These are phyloP conservation scores for Poeciliopsis turrubarensis DNA, from an alignment of 2,113 vertebrate species.

Conservation along the genomic window DNA sequence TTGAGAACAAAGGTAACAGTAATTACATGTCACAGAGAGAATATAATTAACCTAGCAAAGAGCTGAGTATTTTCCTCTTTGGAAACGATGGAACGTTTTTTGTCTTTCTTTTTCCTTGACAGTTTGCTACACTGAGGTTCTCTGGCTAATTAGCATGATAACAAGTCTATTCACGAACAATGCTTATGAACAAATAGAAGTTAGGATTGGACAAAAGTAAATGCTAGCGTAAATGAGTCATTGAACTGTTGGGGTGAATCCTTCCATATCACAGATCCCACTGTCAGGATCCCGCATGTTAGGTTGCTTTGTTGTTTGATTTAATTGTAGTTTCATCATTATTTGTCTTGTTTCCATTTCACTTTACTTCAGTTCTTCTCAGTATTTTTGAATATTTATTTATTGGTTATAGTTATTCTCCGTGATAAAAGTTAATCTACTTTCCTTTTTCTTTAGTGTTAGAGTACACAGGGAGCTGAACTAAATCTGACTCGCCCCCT, in stretches of 20 bases:
- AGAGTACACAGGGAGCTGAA: no score
- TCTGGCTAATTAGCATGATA: background rate
- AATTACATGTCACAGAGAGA: slow-evolving; percentile 1
- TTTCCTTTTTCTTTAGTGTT: no score
- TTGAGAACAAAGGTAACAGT: slow-evolving; percentile 1
- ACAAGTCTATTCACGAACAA: background rate
- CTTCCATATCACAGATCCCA: no score
- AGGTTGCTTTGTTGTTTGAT: no score
- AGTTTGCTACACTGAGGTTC: background rate
- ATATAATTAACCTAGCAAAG: background rate
- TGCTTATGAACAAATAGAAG: background rate
- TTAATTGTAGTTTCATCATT: no score
- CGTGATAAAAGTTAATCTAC: no score
- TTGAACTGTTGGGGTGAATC: background rate
- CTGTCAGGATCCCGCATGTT: no score
- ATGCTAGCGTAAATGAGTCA: background rate
- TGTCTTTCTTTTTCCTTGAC: background rate
- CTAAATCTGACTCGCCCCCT: no score
- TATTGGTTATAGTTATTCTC: no score
- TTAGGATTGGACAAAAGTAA: background rate
- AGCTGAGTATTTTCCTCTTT: background rate
- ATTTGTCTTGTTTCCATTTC: no score
- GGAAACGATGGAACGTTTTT: background rate
- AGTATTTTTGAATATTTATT: no score
- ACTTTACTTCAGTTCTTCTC: no score